phyloP scores from a whole-genome alignment of 2,113 vertebrate genomes.

The Ariopsis seemanni region DNA sequence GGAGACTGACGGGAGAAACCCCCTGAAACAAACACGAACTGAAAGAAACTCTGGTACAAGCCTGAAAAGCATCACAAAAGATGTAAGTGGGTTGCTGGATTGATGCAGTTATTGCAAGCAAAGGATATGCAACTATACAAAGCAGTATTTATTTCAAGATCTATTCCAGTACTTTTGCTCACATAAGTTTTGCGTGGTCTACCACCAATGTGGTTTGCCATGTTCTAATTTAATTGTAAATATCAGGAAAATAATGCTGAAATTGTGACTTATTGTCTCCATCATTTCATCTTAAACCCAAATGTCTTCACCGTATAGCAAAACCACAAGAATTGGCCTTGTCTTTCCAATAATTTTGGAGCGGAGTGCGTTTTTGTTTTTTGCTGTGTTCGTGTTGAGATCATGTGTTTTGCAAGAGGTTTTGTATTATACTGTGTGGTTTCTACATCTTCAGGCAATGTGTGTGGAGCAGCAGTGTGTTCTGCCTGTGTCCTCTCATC shows the following conservation, averaged over 20 bases:
- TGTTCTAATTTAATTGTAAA: background rate
- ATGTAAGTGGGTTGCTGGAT: too few species aligned
- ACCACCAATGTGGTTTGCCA: too few species aligned
- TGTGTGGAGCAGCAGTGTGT: conserved; percentile 86
- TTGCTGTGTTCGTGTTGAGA: background rate
- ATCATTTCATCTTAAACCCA: background rate
- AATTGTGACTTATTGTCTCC: background rate
- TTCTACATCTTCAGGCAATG: conserved; percentile 72
- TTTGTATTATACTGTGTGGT: background rate
- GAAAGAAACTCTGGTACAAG: too few species aligned
- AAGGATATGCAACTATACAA: too few species aligned
- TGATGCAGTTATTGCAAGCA: too few species aligned
- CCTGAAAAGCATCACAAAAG: too few species aligned
- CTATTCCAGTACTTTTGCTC: too few species aligned
- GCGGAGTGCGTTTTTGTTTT: too few species aligned
- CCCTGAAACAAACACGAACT: too few species aligned
- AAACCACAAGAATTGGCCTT: background rate
- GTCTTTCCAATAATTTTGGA: background rate
- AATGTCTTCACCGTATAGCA: background rate
- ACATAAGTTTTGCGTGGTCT: too few species aligned
- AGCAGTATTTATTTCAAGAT: too few species aligned
- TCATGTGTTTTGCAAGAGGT: background rate
- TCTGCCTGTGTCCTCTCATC: conserved; percentile 78
- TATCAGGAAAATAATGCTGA: background rate
- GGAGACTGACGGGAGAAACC: too few species aligned